Base-by-base conservation (phyloP, 2,888 invertebrate genomes). In the Trichogramma evanescens region DNA sequence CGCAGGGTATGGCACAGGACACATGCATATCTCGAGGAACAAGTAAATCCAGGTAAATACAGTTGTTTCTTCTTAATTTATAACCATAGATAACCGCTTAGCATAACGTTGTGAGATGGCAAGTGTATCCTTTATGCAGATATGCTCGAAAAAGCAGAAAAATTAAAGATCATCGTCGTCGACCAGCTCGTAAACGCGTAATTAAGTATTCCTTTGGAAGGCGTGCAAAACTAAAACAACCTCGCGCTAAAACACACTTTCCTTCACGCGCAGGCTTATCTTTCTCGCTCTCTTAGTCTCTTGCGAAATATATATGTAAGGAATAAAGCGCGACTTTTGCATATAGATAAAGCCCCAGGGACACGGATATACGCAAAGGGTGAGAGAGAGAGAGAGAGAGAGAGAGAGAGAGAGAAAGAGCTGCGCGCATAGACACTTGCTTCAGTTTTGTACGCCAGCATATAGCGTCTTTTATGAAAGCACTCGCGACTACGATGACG, bases 181-280 rank as follows among this genome's bases (percentile, higher is more conserved):
- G 38, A 10, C 41, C 26, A 5, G 39, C 50, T 57, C 53, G 45
- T 64, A 57, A 62, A 57, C 61, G 61, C 52, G 57, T 53, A 62
- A 64, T 62, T 58, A 62, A 59, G 52, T 57, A 64, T 62, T 62
- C 59, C 59, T 54, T 61, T 54, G 52, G 53, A 6, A 4, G 50
- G 51, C 41, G 48, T 7, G 38, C 55, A 50, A 56, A 44, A 48
- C 39, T 60, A 58, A 50, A 54, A 50, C 54, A 54, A 49, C 50
- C 38, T 48, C 41, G 4, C 42, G 13, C 13, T 26, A 26, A 26
- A 26, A 6, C 42, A 13, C 54, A 39, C 41, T 50, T 55, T 51
- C 50, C 45, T 41, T 8, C 3, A 13, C 54, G 38, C 43, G 8
- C n/a, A 45, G 8, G 43, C 59, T 64, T 64, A 62, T 64, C 64